Conservation (phyloP, 2,888 invertebrate genomes). For the Drosophila neoperkinsi region DNA sequence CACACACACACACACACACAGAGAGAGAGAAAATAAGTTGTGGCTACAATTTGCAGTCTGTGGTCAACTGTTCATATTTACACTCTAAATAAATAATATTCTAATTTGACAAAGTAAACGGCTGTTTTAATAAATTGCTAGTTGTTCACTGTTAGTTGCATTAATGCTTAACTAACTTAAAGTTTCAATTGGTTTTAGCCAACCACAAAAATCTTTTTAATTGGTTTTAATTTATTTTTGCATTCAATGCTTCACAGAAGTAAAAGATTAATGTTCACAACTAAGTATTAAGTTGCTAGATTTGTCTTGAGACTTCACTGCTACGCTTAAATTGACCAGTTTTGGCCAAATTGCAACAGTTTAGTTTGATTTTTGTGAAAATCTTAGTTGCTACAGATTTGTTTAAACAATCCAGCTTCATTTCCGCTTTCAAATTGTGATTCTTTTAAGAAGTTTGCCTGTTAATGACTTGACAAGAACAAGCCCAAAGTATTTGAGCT, state of each 20-base stretch:
- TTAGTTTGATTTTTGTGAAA: rapidly evolving
- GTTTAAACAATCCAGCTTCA: background rate
- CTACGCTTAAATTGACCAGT: background rate
- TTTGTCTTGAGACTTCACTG: background rate
- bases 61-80: conserved; percentile 77
- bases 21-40: conserved; percentile 36
- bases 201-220: background rate
- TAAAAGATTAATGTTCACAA: background rate
- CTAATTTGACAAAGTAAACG: conserved; percentile 81
- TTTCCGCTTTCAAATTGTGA: background rate
- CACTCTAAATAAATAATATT: conserved; percentile 81
- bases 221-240: background rate
- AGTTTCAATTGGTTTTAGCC: background rate
- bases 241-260: background rate
- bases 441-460: no score
- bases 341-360: background rate
- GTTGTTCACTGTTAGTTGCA: conserved; percentile 40
- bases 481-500: background rate
- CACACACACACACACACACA: conserved; percentile 19
- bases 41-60: conserved; percentile 64
- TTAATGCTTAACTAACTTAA: conserved; percentile 51
- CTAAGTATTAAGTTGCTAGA: background rate
- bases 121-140: conserved; percentile 71
- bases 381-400: background rate
- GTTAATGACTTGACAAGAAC: no score